These are phyloP conservation scores for Rhinichthys klamathensis DNA, from an alignment of 2,113 vertebrate species.

Conservation along the genomic window DNA sequence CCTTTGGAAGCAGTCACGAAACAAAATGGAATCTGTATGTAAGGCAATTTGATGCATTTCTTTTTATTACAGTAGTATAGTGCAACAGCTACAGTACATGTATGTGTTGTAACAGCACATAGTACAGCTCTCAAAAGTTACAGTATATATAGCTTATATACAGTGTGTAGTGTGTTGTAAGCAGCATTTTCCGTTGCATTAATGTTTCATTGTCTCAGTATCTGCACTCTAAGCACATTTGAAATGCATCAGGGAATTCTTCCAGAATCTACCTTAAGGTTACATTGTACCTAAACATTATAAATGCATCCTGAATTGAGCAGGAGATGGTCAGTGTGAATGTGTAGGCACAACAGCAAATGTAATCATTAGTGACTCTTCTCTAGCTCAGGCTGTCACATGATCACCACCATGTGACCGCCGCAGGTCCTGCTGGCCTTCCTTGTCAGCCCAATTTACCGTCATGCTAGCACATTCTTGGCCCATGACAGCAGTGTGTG, in stretches of 20 bases:
- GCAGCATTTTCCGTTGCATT: neutral
- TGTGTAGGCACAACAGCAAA: slow-evolving; percentile 5
- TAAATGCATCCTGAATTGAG: neutral
- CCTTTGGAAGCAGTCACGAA: no score
- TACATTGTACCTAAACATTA: neutral
- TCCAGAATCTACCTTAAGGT: neutral
- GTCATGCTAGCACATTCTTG: slow-evolving; percentile 22
- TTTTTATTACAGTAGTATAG: no score
- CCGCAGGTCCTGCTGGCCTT: slow-evolving; percentile 7
- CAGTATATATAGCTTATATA: neutral
- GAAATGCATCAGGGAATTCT: neutral
- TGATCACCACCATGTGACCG: slow-evolving; percentile 35
- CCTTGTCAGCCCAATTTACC: slow-evolving; percentile 24
- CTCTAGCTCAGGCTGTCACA: slow-evolving; percentile 24
- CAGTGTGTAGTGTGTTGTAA: neutral
- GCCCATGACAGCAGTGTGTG: neutral
- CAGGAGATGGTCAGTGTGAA: neutral
- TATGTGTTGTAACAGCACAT: no score
- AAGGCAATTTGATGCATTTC: no score
- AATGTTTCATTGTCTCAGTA: neutral
- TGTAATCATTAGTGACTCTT: slow-evolving; percentile 36
- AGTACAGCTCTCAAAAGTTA: no score
- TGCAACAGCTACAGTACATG: no score
- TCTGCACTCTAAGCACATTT: neutral
- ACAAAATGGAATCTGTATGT: no score